Conservation (phyloP, 2,797 vertebrate genomes). For the Morelia viridis region DNA sequence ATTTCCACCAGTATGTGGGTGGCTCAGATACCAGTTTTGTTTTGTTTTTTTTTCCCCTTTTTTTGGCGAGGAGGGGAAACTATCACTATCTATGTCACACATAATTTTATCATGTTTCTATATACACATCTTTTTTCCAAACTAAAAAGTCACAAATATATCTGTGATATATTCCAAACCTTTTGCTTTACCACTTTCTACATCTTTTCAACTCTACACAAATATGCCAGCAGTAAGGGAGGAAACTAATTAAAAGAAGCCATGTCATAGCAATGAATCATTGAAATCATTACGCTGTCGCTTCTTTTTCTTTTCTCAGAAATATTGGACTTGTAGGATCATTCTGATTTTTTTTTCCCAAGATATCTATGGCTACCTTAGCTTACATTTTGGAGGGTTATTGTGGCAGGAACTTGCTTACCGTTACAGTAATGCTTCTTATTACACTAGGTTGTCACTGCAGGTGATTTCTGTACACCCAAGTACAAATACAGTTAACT, state of each 20-base stretch:
- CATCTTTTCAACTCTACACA: no score
- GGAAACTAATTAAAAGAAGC: not conserved
- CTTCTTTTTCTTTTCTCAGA: not conserved
- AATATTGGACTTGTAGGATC: not conserved
- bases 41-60: no score
- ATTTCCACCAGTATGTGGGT: not conserved
- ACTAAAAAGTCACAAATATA: not conserved
- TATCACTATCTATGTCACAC: not conserved
- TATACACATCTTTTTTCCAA: not conserved
- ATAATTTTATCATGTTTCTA: not conserved
- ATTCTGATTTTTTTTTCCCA: not conserved
- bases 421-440: not conserved
- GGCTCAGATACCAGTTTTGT: not conserved
- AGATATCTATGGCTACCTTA: not conserved
- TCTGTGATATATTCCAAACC: not conserved
- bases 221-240: not conserved
- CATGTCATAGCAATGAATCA: not conserved
- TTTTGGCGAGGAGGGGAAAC: not conserved
- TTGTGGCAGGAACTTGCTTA: not conserved
- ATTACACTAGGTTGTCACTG: not conserved
- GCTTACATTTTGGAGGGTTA: not conserved
- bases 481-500: constrained; percentile 2
- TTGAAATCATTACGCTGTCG: no score
- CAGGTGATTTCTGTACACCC: not conserved
- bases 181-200: not conserved